These are phyloP conservation scores for Rhabdophis nuchalis DNA, from an alignment of 2,797 vertebrate genomes.

Conservation along the genomic window DNA sequence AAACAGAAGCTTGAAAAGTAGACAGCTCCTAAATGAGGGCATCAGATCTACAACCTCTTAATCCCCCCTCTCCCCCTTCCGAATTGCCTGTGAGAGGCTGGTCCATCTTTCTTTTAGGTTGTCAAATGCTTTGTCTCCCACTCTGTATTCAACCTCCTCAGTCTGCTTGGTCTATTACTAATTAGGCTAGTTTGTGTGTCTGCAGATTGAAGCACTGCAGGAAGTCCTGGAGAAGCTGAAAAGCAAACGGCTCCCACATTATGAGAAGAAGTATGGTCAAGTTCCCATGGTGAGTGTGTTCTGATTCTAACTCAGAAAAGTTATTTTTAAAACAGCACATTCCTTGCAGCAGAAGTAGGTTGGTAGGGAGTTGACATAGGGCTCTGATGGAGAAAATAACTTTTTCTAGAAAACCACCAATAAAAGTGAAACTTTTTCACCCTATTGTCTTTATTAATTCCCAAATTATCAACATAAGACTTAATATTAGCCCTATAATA, in stretches of 20 bases:
- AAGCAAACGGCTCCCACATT: slow-evolving; percentile 73
- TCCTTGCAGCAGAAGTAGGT: not conserved
- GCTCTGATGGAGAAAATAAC: not conserved
- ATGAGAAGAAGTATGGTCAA: slow-evolving; percentile 78
- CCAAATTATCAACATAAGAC: no score
- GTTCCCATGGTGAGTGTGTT: slow-evolving; percentile 74
- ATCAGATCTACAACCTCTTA: no score
- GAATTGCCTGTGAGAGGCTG: not conserved
- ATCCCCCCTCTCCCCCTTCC: no score
- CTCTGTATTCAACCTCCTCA: not conserved
- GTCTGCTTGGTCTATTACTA: not conserved
- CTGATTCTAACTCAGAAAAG: not conserved
- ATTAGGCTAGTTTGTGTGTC: slow-evolving; percentile 36
- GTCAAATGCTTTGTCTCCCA: not conserved
- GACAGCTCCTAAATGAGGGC: not conserved
- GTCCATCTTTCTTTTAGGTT: not conserved
- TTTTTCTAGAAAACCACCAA: not conserved
- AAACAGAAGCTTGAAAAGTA: not conserved
- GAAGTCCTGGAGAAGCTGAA: slow-evolving; percentile 81
- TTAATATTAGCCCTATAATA: not conserved
- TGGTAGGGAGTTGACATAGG: not conserved
- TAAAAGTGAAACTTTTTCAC: not conserved
- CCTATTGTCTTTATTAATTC: not conserved
- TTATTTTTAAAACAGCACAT: not conserved
- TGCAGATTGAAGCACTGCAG: slow-evolving; percentile 77